phyloP scores from a whole-genome alignment of 2,888 invertebrate species.

The Mellilla xanthometata region DNA sequence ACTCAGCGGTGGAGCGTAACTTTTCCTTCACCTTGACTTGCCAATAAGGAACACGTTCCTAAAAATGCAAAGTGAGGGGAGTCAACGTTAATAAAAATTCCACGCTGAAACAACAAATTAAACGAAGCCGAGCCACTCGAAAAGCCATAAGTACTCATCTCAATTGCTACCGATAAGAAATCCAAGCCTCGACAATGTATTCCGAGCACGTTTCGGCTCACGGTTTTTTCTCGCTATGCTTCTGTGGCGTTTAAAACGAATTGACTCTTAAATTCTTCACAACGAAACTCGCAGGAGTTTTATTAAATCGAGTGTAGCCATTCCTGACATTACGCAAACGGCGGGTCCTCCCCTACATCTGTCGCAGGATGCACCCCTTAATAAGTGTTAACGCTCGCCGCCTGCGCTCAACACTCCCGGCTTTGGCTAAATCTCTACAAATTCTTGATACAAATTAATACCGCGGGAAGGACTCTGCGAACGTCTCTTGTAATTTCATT shows the following conservation, averaged over 20 bases:
- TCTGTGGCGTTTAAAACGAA: slow-evolving; percentile 79
- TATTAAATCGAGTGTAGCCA: slow-evolving; percentile 83
- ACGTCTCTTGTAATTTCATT: slow-evolving; percentile 75
- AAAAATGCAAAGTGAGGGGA: slow-evolving; percentile 76
- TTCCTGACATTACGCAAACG: slow-evolving; percentile 82
- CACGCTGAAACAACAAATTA: slow-evolving; percentile 82
- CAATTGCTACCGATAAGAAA: slow-evolving; percentile 82
- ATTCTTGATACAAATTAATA: slow-evolving; percentile 83
- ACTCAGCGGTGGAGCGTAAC: slow-evolving; percentile 47
- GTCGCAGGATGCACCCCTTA: slow-evolving; percentile 82
- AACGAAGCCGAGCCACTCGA: slow-evolving; percentile 82
- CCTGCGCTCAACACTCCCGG: slow-evolving; percentile 76
- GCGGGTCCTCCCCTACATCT: slow-evolving; percentile 81
- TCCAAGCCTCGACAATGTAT: slow-evolving; percentile 80
- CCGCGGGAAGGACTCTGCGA: slow-evolving; percentile 64
- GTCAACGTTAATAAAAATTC: slow-evolving; percentile 82
- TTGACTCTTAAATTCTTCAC: slow-evolving; percentile 81
- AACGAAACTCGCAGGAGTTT: slow-evolving; percentile 81
- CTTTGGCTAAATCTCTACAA: slow-evolving; percentile 81
- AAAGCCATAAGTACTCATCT: slow-evolving; percentile 83
- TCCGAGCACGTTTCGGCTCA: slow-evolving; percentile 79
- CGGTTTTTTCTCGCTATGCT: slow-evolving; percentile 78
- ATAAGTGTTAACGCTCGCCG: slow-evolving; percentile 82
- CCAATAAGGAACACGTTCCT: slow-evolving; percentile 59
- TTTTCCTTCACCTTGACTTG: slow-evolving; percentile 57